Conservation (phyloP, 2,888 invertebrate species). For the Lissonota sp. region DNA sequence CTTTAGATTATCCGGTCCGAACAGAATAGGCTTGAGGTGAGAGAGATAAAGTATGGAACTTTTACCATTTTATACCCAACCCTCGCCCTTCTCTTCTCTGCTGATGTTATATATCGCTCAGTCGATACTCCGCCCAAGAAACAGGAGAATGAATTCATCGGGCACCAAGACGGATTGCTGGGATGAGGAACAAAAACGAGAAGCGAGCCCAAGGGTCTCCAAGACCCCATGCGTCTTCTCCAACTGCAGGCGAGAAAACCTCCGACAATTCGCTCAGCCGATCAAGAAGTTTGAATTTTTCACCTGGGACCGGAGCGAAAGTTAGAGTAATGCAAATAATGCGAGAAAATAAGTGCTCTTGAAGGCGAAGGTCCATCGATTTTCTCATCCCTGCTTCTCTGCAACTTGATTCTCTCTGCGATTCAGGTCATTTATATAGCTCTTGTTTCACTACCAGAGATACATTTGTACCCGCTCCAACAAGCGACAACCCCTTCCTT, state of each 20-base stretch:
- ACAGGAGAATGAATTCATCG: constrained; percentile 68
- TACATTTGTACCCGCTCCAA: too few species aligned
- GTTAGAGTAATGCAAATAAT: constrained; percentile 14
- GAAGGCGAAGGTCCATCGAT: constrained; percentile 1
- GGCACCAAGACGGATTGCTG: constrained; percentile 64
- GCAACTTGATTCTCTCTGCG: neutral
- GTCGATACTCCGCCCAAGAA: constrained; percentile 43
- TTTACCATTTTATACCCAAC: constrained; percentile 20
- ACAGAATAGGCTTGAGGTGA: neutral
- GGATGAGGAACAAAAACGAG: constrained; percentile 48
- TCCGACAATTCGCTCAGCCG: constrained; percentile 27
- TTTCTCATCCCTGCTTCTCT: neutral
- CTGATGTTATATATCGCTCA: constrained; percentile 32
- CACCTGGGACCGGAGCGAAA: constrained; percentile 39
- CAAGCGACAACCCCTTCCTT: too few species aligned
- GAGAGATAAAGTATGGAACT: constrained; percentile 34
- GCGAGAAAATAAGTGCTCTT: constrained; percentile 23
- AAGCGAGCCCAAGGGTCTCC: constrained; percentile 54
- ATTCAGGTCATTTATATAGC: too few species aligned
- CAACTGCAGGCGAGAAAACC: constrained; percentile 7
- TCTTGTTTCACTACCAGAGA: too few species aligned
- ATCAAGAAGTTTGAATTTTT: constrained; percentile 55
- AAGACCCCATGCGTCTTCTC: constrained; percentile 43
- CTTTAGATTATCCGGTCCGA: neutral
- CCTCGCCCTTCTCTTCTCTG: neutral